Conservation (phyloP, 2,797 vertebrate genomes). For the Lophius americanus region DNA sequence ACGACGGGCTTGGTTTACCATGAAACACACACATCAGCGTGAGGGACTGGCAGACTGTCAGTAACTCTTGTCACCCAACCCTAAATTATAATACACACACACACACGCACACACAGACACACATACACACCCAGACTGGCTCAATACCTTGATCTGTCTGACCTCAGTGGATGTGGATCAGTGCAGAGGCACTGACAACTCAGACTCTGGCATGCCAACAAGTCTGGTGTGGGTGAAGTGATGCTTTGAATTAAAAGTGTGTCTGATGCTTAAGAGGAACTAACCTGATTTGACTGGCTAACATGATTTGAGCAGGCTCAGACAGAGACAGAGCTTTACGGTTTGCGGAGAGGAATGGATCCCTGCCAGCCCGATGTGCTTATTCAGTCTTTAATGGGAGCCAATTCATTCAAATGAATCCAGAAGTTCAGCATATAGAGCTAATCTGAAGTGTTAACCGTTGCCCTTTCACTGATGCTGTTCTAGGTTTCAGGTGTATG, state of each 20-base stretch:
- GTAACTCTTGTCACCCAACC: slow-evolving; percentile 64
- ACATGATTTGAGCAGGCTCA: slow-evolving; percentile 73
- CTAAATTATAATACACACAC: slow-evolving; percentile 57
- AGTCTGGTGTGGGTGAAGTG: slow-evolving; percentile 65
- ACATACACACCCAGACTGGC: slow-evolving; percentile 22
- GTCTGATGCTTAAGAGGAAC: slow-evolving; percentile 71
- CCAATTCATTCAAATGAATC: slow-evolving; percentile 66
- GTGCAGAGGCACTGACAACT: slow-evolving; percentile 67
- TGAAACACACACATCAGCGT: slow-evolving; percentile 70
- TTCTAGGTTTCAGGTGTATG: slow-evolving; percentile 30
- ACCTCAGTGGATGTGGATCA: slow-evolving; percentile 77
- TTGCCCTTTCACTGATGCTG: slow-evolving; percentile 47
- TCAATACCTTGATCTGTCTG: slow-evolving; percentile 65
- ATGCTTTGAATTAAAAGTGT: slow-evolving; percentile 79
- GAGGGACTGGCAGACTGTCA: slow-evolving; percentile 73
- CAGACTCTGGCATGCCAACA: slow-evolving; percentile 66
- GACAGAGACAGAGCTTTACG: slow-evolving; percentile 50
- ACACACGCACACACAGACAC: slow-evolving; percentile 19
- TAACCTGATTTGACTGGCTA: slow-evolving; percentile 79
- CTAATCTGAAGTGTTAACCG: slow-evolving; percentile 71
- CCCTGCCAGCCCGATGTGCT: slow-evolving; percentile 64
- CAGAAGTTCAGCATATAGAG: slow-evolving; percentile 49
- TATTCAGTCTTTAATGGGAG: slow-evolving; percentile 67
- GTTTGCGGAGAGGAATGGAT: slow-evolving; percentile 60
- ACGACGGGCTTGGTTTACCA: slow-evolving; percentile 53